Evolutionary conservation across 2,888 invertebrate species (phyloP).

Genomic region (Pterobdella sp.): DNA sequence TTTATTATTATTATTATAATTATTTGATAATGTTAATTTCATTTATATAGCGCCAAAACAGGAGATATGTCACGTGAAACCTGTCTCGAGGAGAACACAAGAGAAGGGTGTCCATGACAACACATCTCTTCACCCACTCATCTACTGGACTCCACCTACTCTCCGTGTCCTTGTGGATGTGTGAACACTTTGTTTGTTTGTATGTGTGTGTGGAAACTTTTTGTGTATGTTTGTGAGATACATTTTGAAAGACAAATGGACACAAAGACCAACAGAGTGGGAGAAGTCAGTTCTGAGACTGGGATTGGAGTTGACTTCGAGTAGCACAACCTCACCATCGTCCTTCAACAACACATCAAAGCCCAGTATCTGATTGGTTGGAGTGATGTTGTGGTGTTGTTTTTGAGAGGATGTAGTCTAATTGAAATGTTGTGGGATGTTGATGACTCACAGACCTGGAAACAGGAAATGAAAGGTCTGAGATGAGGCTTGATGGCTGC

Average conservation of each 20-base stretch:
- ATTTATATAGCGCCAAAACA: neutral
- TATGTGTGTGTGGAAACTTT: no score
- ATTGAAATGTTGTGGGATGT: no score
- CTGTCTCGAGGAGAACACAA: slow-evolving; percentile 45
- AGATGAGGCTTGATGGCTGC: slow-evolving; percentile 45
- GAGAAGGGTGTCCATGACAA: slow-evolving; percentile 52
- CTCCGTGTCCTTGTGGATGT: slow-evolving; percentile 43
- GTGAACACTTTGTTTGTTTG: no score
- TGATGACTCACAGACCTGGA: slow-evolving; percentile 51
- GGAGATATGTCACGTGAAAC: neutral
- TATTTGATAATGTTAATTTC: neutral
- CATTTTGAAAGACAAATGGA: no score
- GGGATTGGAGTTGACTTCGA: slow-evolving; percentile 55
- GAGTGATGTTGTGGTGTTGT: no score
- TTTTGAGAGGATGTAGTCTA: no score
- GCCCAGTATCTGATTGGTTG: slow-evolving; percentile 51
- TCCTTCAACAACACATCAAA: slow-evolving; percentile 53
- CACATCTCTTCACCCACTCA: slow-evolving; percentile 52
- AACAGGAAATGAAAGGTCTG: slow-evolving; percentile 43
- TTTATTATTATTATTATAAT: neutral
- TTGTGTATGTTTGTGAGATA: no score
- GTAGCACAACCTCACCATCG: slow-evolving; percentile 51
- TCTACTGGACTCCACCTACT: slow-evolving; percentile 46
- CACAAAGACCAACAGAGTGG: no score
- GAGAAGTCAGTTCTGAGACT: slow-evolving; percentile 53